phyloP scores from a whole-genome alignment of 2,113 vertebrate genomes.

The Seriola rivoliana region DNA sequence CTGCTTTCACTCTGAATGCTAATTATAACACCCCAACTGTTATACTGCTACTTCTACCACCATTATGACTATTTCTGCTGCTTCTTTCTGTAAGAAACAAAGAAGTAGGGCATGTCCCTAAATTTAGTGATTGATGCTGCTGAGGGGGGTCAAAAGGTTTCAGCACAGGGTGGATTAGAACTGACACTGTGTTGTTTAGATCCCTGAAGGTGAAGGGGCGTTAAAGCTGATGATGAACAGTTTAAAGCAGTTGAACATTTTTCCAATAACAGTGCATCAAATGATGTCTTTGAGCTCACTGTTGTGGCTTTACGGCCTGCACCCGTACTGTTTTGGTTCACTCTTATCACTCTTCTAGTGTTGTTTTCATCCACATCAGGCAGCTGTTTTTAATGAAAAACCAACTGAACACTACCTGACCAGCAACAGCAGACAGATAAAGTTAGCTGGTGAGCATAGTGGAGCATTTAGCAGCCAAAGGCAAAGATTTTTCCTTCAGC shows the following conservation, averaged over 20 bases:
- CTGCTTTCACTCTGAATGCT: slow-evolving; percentile 72
- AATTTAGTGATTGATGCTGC: slow-evolving; percentile 6
- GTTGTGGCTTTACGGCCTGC: neutral
- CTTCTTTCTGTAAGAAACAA: slow-evolving; percentile 11
- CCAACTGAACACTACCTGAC: too few relatives aligned
- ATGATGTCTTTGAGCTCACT: neutral
- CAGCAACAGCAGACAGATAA: too few relatives aligned
- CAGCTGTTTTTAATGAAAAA: neutral
- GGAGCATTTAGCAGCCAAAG: neutral
- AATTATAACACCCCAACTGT: slow-evolving; percentile 65
- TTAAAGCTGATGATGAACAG: neutral
- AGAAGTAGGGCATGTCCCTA: neutral
- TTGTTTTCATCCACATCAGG: neutral
- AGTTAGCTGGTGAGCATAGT: neutral
- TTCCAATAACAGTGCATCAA: neutral
- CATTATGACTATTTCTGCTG: slow-evolving; percentile 24
- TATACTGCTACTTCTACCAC: slow-evolving; percentile 33
- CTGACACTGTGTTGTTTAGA: neutral
- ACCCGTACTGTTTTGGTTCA: neutral
- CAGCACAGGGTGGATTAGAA: neutral
- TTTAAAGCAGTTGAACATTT: too few relatives aligned
- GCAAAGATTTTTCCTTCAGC: neutral
- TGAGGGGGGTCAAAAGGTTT: neutral
- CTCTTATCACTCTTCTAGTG: neutral
- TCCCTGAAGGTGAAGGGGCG: neutral